Base-by-base conservation (phyloP, 2,888 invertebrate genomes). In the Trichogramma evanescens region DNA sequence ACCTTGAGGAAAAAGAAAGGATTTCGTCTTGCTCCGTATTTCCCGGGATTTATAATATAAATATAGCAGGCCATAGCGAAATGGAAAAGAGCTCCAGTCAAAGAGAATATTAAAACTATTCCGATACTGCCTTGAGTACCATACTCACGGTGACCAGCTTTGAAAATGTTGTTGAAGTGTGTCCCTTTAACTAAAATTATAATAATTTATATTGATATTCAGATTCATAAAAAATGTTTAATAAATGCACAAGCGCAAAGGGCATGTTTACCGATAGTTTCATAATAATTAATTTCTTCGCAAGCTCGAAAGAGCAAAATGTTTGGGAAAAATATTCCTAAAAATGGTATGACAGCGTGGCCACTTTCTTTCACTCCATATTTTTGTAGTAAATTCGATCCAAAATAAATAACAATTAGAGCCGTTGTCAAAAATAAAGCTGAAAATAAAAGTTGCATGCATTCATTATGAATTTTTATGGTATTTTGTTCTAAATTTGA, bases 41-140 rank as follows among this genome's bases (percentile, higher is more conserved):
- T 87, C 3, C 93, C 93, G 0, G 95, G 94, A 64, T 86, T 82
- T 6, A 95, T 85, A 67, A 89, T 89, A 74, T 94, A 93, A 10
- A 94, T 79, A 73, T 95, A 95, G 66, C 93, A 80, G 0, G 94
- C 88, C 45, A 93, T 74, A 2, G 88, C 57, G 73, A 89, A 81
- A 72, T 92, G 91, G 1, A 92, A 51, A 0, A 86, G 59, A 4
- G 83, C 79, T 72, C 89, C 88, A 0, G 88, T 62, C 8, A 85
- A 70, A 69, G 93, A 74, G 82, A 91, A 86, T 2, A 89, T 69
- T 48, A 92, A 79, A 9, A 88, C 82, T 64, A 85, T 81, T 0
- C 88, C 88, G 68, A 93, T 61, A 49, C 65, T 67, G n/a, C 66
- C 65, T 54, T 64, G 66, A 1, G 38, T 13, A 5, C 65, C 58